Base-by-base conservation (phyloP, 2,797 vertebrate species). In the Myiothlypis chrysogaster region DNA sequence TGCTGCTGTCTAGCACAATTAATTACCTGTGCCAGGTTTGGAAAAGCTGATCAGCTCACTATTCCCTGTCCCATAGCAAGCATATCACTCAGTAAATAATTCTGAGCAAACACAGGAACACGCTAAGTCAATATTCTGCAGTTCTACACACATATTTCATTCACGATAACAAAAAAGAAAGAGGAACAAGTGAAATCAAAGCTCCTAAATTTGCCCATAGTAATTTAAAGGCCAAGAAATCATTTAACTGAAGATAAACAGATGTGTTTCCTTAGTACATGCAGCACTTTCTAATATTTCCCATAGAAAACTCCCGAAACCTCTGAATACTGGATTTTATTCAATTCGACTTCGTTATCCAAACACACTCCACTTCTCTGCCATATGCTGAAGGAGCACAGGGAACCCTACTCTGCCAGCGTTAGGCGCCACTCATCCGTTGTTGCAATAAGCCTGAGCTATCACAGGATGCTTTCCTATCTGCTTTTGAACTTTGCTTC, bases 331-430 rank as follows among this genome's bases (percentile, higher is more conserved):
- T 68, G 79, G 86, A 0, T 14, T 81, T 88, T 76, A 83, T 43
- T 80, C 61, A 49, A 57, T 64, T 63, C 79, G 90, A 83, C 66
- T 83, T 81, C 72, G 41, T 70, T 86, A 63, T 77, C 72, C 77
- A 95, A 93, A 83, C 87, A 91, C 93, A 86, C 60, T 73, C 83
- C 34, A n/a, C 34, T 90, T 90, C 76, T 83, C 37, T 57, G 44
- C 95, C 94, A 90, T 93, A 94, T 93, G 94, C 87, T 97, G 55
- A 44, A 93, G 94, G 47, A 96, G 91, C 76, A 43, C 32, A 63
- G 94, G 84, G 95, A 95, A 95, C 55, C 94, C 84, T 66, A 65
- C 52, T 39, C 0, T 93, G 89, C 89, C 95, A 95, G 43, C n/a
- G 28, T 35, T 11, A 86, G 82, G 65, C 6, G 0, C 46, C 8